Evolutionary conservation across 2,113 vertebrate species (phyloP), one percentile per base, ranked within the genome.

Genomic region (Macaca nemestrina): DNA sequence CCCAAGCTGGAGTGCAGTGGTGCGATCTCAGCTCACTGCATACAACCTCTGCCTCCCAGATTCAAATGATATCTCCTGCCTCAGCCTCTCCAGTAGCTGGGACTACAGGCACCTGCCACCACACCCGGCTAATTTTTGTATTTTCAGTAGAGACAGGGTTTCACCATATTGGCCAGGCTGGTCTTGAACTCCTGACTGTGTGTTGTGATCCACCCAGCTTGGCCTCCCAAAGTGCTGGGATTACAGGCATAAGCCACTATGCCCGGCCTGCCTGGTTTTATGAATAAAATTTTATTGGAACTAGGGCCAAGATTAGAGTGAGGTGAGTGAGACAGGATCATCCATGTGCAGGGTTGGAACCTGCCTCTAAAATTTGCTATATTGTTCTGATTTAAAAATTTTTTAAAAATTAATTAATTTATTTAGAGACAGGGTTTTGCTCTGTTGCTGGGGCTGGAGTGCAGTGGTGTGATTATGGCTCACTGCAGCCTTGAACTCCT

Each of bases 281-380:
- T 70, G 88, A 86, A 86, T 92, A 59, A 92, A 80, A 64, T 80
- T 90, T 90, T 93, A 67, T 43, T 90, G 48, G 55, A 89, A 70
- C 30, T 4, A 89, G 57, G 30, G 23, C 55, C 7, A 0, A n/a
- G 55, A 79, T 80, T 92, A 88, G 52, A 67, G 16, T 70, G 32
- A 76, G 17, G 9, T 6, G 0, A 76, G 6, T 81, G 79, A 85
- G 35, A 85, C 16, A 48, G n/a, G 18, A 13, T n/a, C 18, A 5
- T 61, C 70, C 17, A 59, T 25, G 14, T 23, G 43, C 17, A 13
- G 52, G 22, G 9, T 20, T 48, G 43, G 52, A 85, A 64, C 52
- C 1, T 50, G 8, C 40, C 57, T 68, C 45, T 75, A 5, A 75
- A 73, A 32, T 35, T 67, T 86, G 16, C 38, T 45, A 45, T 64